A percentile compares a stretch with the other conserved stretches of the same genome.
Conservation (phyloP, 2,113 vertebrate species). For the Chunga burmeisteri region DNA sequence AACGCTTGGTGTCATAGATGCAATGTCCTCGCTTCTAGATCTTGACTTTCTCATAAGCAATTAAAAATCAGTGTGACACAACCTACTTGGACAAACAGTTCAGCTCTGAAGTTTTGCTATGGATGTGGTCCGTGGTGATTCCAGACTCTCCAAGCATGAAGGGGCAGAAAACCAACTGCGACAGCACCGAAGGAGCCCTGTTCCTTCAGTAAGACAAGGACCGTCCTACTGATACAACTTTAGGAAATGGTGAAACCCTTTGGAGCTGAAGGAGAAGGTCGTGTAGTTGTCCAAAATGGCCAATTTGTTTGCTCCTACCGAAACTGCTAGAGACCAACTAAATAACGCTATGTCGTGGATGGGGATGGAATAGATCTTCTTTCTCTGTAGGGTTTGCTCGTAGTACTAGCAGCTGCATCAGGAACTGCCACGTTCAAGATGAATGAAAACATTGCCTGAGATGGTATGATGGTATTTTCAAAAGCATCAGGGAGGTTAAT, state of each 20-base stretch:
- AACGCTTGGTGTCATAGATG: not conserved
- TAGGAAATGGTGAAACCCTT: not conserved
- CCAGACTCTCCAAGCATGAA: not conserved
- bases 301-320: not conserved
- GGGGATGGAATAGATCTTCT: not conserved
- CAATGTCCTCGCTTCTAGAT: accelerated
- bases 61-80: not conserved
- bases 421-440: not conserved
- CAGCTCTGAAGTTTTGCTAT: not conserved
- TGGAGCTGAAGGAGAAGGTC: not conserved
- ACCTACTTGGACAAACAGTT: not conserved
- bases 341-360: not conserved
- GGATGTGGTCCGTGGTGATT: accelerated
- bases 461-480: not conserved
- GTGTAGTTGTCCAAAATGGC: not conserved
- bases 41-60: not conserved
- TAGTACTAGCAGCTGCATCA: not conserved
- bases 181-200: accelerated
- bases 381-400: not conserved
- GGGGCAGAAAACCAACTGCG: not conserved
- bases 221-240: accelerated
- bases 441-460: not conserved
- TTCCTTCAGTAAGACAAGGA: not conserved
- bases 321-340: not conserved
- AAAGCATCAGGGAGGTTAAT: not conserved